Evolutionary conservation across 2,888 invertebrate genomes (phyloP).

Genomic region (Drosophila falleni): DNA sequence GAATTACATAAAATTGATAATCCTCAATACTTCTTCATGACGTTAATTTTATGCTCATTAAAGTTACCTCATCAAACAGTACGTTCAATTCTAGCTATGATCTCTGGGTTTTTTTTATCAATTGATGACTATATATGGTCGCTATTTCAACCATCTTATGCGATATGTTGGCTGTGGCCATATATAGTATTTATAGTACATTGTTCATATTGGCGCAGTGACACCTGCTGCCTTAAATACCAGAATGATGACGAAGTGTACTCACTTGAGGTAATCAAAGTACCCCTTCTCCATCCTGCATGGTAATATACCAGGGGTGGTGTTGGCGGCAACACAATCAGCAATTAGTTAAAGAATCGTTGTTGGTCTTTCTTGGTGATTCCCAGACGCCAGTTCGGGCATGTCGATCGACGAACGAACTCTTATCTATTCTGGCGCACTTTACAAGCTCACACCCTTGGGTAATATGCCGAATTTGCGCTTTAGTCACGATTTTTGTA

Average conservation of each 20-base stretch:
- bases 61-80: background rate
- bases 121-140: slow-evolving; percentile 25
- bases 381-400: slow-evolving; percentile 47
- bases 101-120: slow-evolving; percentile 2
- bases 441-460: slow-evolving; percentile 38
- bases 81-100: background rate
- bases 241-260: slow-evolving; percentile 58
- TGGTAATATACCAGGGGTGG: slow-evolving; percentile 1
- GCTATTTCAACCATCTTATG: slow-evolving; percentile 37
- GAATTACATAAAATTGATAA: no score
- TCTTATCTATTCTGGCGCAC: slow-evolving; percentile 53
- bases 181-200: slow-evolving; percentile 47
- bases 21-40: no score
- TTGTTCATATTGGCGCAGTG: slow-evolving; percentile 43
- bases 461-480: slow-evolving; percentile 63
- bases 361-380: slow-evolving; percentile 42
- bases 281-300: slow-evolving; percentile 7
- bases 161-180: slow-evolving; percentile 11
- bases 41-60: no score
- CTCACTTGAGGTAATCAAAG: slow-evolving; percentile 8
- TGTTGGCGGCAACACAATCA: slow-evolving; percentile 37
- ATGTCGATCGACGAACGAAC: slow-evolving; percentile 26
- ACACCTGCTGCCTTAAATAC: slow-evolving; percentile 58
- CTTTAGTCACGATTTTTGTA: slow-evolving; percentile 66
- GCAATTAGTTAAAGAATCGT: slow-evolving; percentile 40